Base-by-base conservation (phyloP, 2,797 vertebrate species). In the Distichodus sexfasciatus region DNA sequence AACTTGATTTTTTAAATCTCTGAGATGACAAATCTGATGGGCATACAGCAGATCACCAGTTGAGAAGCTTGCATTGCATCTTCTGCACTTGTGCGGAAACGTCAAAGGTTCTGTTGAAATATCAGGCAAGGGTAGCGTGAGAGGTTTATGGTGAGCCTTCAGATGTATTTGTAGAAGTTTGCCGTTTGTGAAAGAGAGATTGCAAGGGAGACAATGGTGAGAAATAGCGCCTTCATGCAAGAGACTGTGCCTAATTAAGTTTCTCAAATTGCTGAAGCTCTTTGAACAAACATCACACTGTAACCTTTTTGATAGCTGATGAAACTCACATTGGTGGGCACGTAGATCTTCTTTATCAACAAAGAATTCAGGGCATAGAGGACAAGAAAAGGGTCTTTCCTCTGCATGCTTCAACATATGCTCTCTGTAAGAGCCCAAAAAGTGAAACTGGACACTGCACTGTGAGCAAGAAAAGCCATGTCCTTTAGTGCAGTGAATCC, bases 211-310 rank as follows among this genome's bases (percentile, higher is more conserved):
- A 66, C 77, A 79, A n/a, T 53, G 24, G 28, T 75, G 74, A 11
- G 72, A 67, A 31, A 15, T 58, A 2, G 51, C 53, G 3, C 74
- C 76, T 28, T 53, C 80, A 51, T 87, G 85, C 14, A 82, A 71
- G 54, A 71, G 72, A 59, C 66, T 41, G 72, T 84, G 84, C 23
- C 59, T 77, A 31, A 74, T 57, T 53, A 86, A 61, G 36, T 79
- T 85, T 26, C 15, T 68, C n/a, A 47, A 26, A 63, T 57, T 66
- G 26, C 60, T 69, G 40, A 85, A 85, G 12, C 28, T 50, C 63
- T 83, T 84, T 33, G 77, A 77, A 59, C 84, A 85, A 1, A 74
- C 67, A 14, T 63, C 59, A 66, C 85, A 86, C 28, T 63, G 79
- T 17, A 78, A 59, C 33, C 35, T 3, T 40, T 70, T 24, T 3